Base-by-base conservation (phyloP, 2,888 invertebrate genomes). In the Agriopis aurantiaria region DNA sequence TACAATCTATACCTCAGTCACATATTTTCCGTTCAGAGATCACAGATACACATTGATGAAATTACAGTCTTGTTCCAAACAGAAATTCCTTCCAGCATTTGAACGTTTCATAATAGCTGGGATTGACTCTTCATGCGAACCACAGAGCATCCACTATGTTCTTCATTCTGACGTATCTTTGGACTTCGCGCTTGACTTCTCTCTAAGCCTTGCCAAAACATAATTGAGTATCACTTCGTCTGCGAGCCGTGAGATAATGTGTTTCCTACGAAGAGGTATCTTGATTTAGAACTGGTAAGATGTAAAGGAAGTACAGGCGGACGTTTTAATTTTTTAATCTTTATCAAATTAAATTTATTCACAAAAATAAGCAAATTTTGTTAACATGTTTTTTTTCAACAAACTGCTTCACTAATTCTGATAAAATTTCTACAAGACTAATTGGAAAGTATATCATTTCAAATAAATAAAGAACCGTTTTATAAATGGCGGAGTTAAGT, bases 121-220 rank as follows among this genome's bases (percentile, higher is more conserved):
- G 60, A 69, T 65, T 61, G 61, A 45, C 55, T 49, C 10, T 40
- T 53, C 58, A 63, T 58, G 58, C 68, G 57, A 10, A 68, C 59
- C 53, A 55, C 40, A 41, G 58, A 59, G 33, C 58, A 61, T 46
- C 45, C 45, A 65, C 59, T 56, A 56, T 55, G 46, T 49, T 58
- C 46, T 61, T 52, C 65, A 55, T 61, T 57, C 49, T 51, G 59
- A 51, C 65, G 70, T 70, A 70, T 70, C 70, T 66, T 48, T 59
- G 66, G 65, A 62, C 62, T 63, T 66, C 49, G 63, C 63, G 59
- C 52, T 66, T 63, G 62, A 56, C 70, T 70, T 59, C 66, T 49
- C 58, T 63, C 59, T 70, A 55, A 63, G 70, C 66, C 70, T 66
- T 66, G 66, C 70, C 70, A 70, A 70, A 70, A 70, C 63, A 51